Base-by-base conservation (phyloP, 2,797 vertebrate species). In the Poecilia picta region DNA sequence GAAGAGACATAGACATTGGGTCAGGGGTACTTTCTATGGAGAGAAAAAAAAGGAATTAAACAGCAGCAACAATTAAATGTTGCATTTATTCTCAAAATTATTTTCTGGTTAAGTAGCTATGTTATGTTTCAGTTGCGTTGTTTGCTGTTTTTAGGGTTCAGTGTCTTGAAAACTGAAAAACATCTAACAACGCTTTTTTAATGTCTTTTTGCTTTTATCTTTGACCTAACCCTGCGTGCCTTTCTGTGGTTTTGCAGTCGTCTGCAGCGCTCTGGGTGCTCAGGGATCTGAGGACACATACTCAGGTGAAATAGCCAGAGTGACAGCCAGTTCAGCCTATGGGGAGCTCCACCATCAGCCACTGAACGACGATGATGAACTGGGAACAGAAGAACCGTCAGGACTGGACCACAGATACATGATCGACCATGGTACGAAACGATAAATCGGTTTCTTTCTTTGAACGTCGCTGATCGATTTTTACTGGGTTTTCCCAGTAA, bases 291-390 rank as follows among this genome's bases (percentile, higher is more conserved):
- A 90, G 68, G 81, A 84, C 75, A 87, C 86, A 0, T 83, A 85
- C 77, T 84, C 92, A 64, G 43, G 85, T 57, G 90, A 85, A 53
- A 51, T 91, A 72, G 78, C 78, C 28, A 85, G 73, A 75, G 92
- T 88, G 74, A 91, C 90, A 0, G 83, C 84, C 45, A 90, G 89
- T 85, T 89, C 92, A 25, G 84, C 92, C 85, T 94, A 94, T 0
- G 94, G 92, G 31, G 95, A 92, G 79, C 93, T 80, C 78, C 92
- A 94, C 82, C 92, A 83, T 75, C 83, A 28, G 43, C 81, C 55
- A 2, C 43, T 51, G 36, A 84, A 77, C 0, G 92, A 94, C 3
- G 92, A 95, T 51, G 89, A 92, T 0, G 92, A 93, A 39, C 43
- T 80, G 72, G 94, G 93, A 13, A 13, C 83, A 39, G 90, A 94